Percentiles rank a stretch among this genome's conserved stretches.
These are phyloP conservation scores for Crypturellus tataupa DNA, from an alignment of 2,797 vertebrate species.

Conservation along the genomic window DNA sequence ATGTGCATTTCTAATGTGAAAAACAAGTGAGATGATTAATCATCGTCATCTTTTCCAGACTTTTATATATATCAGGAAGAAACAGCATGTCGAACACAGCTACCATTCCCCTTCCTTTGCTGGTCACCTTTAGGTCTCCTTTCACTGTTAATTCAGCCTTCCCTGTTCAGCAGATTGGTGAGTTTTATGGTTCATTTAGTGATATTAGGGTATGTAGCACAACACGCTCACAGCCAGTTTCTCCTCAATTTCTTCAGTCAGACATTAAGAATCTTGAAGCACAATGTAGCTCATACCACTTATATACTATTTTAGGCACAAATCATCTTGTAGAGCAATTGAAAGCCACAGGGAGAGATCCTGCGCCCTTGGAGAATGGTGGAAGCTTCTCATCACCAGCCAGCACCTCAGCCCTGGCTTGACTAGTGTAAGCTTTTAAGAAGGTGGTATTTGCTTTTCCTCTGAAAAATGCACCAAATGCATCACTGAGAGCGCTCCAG, in stretches of 20 bases:
- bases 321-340: neutral
- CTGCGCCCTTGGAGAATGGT: neutral
- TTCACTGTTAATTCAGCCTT: slow-evolving; percentile 39
- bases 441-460: neutral
- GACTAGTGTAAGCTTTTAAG: neutral
- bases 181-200: neutral
- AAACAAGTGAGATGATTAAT: slow-evolving; percentile 67
- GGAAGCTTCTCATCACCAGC: fast-evolving
- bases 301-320: neutral
- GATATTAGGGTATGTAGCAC: neutral
- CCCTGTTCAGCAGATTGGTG: neutral
- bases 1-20: slow-evolving; percentile 30
- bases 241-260: neutral
- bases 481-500: neutral
- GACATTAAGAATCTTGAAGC: neutral
- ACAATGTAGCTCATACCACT: fast-evolving
- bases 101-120: slow-evolving; percentile 52
- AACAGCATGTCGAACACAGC: neutral
- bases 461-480: neutral
- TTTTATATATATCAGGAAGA: neutral
- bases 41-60: neutral
- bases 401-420: neutral
- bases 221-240: fast-evolving
- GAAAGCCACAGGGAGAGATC: neutral
- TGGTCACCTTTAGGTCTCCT: slow-evolving; percentile 30